A percentile compares a stretch with the other conserved stretches of the same genome.
phyloP scores from a whole-genome alignment of 2,113 vertebrate genomes.

The Lophura nycthemera region DNA sequence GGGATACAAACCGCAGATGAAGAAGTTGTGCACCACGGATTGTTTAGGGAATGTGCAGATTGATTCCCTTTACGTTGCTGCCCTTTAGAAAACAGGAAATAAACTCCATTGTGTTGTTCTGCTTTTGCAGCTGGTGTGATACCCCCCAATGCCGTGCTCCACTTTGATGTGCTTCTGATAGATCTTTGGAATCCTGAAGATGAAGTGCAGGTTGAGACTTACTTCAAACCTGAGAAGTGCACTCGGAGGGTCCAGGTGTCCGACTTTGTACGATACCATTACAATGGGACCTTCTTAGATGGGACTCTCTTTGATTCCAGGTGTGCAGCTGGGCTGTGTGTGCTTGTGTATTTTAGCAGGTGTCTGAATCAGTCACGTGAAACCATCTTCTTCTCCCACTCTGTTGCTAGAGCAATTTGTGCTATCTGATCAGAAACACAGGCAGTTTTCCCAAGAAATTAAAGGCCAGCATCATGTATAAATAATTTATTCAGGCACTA shows the following conservation, averaged over 20 bases:
- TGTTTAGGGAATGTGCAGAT: rapidly evolving
- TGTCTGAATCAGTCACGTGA: not conserved
- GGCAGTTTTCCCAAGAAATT: not conserved
- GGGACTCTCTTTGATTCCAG: conserved; percentile 98
- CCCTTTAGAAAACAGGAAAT: not conserved
- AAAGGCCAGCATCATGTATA: not conserved
- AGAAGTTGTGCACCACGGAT: not conserved
- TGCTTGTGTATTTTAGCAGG: not conserved
- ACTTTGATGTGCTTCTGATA: conserved; percentile 93
- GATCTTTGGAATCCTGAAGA: conserved; percentile 95
- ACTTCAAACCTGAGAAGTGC: conserved; percentile 86
- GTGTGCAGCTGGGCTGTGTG: conserved; percentile 63
- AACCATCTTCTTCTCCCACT: not conserved
- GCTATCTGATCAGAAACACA: not conserved
- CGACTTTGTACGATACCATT: conserved; percentile 96
- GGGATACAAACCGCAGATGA: not conserved
- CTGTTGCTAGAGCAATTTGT: not conserved
- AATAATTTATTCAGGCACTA: not conserved
- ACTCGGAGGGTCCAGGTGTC: conserved; percentile 90
- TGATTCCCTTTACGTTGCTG: rapidly evolving
- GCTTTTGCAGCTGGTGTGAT: conserved; percentile 86
- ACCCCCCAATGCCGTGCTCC: conserved; percentile 90
- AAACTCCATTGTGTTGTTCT: not conserved
- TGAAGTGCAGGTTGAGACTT: conserved; percentile 87
- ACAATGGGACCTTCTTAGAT: conserved; percentile 94